Conservation (phyloP, 2,113 vertebrate species). For the Oxyura jamaicensis region DNA sequence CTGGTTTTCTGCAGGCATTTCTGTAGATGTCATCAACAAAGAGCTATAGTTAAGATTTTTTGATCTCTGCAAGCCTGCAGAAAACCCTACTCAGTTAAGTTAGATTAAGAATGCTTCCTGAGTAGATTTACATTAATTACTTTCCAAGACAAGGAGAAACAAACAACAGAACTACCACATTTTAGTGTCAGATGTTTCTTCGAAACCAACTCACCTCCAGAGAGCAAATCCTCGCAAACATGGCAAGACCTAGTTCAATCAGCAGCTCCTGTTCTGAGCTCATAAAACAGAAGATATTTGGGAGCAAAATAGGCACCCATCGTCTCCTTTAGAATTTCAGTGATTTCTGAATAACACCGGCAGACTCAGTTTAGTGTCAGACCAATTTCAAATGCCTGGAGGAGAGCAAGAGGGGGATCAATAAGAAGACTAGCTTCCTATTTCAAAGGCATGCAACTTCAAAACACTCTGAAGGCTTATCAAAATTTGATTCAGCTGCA, state of each 20-base stretch:
- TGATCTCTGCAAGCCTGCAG: neutral
- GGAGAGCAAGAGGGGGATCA: neutral
- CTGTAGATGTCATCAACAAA: neutral
- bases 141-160: neutral
- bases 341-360: neutral
- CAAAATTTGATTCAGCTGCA: neutral
- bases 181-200: neutral
- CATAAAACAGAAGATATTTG: neutral
- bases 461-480: neutral
- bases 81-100: neutral
- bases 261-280: slow-evolving; percentile 12
- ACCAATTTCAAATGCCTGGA: neutral
- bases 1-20: neutral
- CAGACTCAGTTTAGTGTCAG: neutral
- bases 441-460: neutral
- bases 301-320: neutral
- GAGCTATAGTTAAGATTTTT: neutral
- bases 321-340: neutral
- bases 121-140: neutral
- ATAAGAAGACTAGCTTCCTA: neutral
- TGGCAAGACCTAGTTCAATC: neutral
- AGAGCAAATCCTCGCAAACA: neutral
- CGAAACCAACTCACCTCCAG: neutral
- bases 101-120: neutral
- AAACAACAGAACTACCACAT: neutral